phyloP scores from a whole-genome alignment of 2,888 invertebrate species.

The Harpalus rubripes region DNA sequence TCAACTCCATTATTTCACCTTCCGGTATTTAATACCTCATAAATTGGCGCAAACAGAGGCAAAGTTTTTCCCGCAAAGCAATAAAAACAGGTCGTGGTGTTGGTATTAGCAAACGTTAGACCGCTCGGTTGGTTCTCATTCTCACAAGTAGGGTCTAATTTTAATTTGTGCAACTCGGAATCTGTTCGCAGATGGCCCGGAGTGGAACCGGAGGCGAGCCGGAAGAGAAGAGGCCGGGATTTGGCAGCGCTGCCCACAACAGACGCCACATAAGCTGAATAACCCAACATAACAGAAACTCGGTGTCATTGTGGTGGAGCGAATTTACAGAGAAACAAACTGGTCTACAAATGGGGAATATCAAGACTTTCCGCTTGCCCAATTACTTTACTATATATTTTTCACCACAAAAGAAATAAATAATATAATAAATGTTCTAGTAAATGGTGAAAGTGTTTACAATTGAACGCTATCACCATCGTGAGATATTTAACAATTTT shows the following conservation, averaged over 20 bases:
- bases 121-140: neutral
- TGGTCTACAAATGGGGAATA: too few species aligned
- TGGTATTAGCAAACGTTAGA: conserved; percentile 14
- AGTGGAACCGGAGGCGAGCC: conserved; percentile 19
- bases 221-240: conserved; percentile 15
- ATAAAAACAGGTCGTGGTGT: conserved; percentile 30
- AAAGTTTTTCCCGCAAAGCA: conserved; percentile 48
- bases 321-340: too few species aligned
- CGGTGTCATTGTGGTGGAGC: conserved; percentile 44
- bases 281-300: conserved; percentile 57
- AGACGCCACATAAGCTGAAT: conserved; percentile 55
- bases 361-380: too few species aligned
- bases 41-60: conserved; percentile 35
- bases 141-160: conserved; percentile 52
- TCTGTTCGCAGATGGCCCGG: conserved; percentile 8
- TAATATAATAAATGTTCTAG: too few species aligned
- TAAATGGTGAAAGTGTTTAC: too few species aligned
- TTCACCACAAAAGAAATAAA: too few species aligned
- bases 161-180: conserved; percentile 52
- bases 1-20: conserved; percentile 33
- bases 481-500: too few species aligned
- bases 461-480: too few species aligned
- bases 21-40: conserved; percentile 49
- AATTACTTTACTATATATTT: too few species aligned
- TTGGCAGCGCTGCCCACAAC: conserved; percentile 30